Conservation (phyloP, 1,140 invertebrate species). For the Drosophila watanabei region DNA sequence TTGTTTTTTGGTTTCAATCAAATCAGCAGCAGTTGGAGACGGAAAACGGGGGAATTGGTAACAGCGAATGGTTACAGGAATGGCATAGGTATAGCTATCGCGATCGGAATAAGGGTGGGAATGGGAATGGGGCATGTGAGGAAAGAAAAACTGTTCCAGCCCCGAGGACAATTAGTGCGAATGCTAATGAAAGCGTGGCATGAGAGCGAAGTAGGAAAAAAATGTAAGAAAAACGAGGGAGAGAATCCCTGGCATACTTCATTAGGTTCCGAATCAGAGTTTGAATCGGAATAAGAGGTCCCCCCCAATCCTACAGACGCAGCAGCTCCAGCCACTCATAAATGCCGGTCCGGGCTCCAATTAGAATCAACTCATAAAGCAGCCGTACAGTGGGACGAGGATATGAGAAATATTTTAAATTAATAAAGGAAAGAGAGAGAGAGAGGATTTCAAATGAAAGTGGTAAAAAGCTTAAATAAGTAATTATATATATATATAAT, state of each 20-base stretch:
- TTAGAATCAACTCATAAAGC: slow-evolving; percentile 41
- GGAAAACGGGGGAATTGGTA: background rate
- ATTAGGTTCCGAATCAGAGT: slow-evolving; percentile 47
- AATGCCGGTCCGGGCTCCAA: slow-evolving; percentile 33
- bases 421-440: background rate
- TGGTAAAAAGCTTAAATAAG: rapidly evolving
- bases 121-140: background rate
- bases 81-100: background rate
- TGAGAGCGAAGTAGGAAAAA: background rate
- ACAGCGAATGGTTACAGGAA: background rate
- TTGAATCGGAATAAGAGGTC: slow-evolving; percentile 17
- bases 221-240: background rate
- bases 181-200: slow-evolving; percentile 69
- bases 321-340: slow-evolving; percentile 38
- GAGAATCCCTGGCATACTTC: slow-evolving; percentile 47
- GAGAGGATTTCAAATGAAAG: background rate
- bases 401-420: background rate
- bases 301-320: slow-evolving; percentile 5
- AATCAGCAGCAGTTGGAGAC: slow-evolving; percentile 50
- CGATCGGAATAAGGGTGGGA: background rate
- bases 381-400: slow-evolving; percentile 7
- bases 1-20: slow-evolving; percentile 74
- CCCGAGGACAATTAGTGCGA: slow-evolving; percentile 66
- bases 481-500: background rate
- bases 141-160: slow-evolving; percentile 46